Percentiles rank a stretch among this genome's conserved stretches.
These are phyloP conservation scores for Ryuthela nishihirai DNA, from an alignment of 2,888 invertebrate species.

Conservation along the genomic window DNA sequence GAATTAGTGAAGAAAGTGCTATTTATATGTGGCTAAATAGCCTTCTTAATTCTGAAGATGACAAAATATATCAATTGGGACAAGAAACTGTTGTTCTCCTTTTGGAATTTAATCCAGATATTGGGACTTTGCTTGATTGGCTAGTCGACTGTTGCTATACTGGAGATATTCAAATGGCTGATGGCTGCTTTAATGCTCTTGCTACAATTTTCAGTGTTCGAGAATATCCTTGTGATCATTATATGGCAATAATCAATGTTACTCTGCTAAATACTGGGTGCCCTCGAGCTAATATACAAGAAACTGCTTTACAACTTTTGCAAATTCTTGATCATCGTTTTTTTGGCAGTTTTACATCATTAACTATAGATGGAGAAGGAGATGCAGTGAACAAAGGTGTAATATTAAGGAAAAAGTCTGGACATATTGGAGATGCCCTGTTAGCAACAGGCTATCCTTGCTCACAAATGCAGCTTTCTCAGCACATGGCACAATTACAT, in stretches of 20 bases:
- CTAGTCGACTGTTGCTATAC: constrained; percentile 97
- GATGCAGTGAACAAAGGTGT: constrained; percentile 27
- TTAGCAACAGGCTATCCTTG: constrained; percentile 58
- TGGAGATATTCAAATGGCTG: constrained; percentile 81
- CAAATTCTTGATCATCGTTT: constrained; percentile 89
- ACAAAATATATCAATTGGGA: constrained; percentile 65
- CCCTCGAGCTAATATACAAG: constrained; percentile 84
- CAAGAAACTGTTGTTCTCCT: constrained; percentile 90
- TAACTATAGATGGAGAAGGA: constrained; percentile 39
- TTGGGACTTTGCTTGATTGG: constrained; percentile 82
- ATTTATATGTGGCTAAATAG: constrained; percentile 92
- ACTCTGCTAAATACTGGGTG: constrained; percentile 95
- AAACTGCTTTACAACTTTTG: constrained; percentile 87
- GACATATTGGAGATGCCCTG: constrained; percentile 37
- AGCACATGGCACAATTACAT: constrained; percentile 87
- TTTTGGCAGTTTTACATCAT: constrained; percentile 62
- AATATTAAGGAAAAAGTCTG: constrained; percentile 20
- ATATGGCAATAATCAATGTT: constrained; percentile 95
- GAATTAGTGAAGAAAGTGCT: constrained; percentile 79
- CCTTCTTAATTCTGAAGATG: constrained; percentile 77
- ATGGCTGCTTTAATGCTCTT: constrained; percentile 92
- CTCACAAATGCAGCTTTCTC: constrained; percentile 86
- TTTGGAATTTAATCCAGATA: constrained; percentile 91
- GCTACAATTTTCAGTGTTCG: constrained; percentile 95
- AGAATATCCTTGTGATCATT: constrained; percentile 96